phyloP scores from a whole-genome alignment of 2,888 invertebrate genomes.

The Synanthedon andrenaeformis region DNA sequence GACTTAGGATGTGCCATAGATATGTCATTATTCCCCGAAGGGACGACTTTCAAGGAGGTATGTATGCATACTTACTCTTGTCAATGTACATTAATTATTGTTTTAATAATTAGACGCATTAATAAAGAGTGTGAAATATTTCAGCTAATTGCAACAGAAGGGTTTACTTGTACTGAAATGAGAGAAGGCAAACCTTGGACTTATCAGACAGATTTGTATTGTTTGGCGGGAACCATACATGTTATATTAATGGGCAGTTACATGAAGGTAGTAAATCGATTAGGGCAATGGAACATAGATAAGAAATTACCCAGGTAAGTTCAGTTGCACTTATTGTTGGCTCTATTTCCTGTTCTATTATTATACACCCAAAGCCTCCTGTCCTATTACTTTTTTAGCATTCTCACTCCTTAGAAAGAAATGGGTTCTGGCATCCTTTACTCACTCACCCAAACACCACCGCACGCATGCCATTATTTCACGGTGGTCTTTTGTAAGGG shows the following conservation, averaged over 20 bases:
- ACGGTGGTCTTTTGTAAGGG: too few species aligned
- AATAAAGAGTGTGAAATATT: slow-evolving; percentile 11
- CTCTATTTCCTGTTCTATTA: neutral
- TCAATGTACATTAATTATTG: neutral
- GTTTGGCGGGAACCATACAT: slow-evolving; percentile 88
- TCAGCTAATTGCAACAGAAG: slow-evolving; percentile 79
- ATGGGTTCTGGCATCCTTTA: too few species aligned
- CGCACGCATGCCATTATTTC: too few species aligned
- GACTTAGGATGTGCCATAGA: slow-evolving; percentile 97
- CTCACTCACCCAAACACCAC: too few species aligned
- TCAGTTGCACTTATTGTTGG: neutral
- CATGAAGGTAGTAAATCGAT: slow-evolving; percentile 80
- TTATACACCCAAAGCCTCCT: neutral
- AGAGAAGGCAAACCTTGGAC: slow-evolving; percentile 91
- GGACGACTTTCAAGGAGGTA: slow-evolving; percentile 79
- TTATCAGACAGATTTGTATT: slow-evolving; percentile 93
- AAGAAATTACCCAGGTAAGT: slow-evolving; percentile 77
- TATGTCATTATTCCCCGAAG: slow-evolving; percentile 84
- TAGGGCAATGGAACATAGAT: slow-evolving; percentile 76
- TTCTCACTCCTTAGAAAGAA: too few species aligned
- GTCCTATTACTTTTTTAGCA: too few species aligned
- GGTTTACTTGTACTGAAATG: slow-evolving; percentile 92
- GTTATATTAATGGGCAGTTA: slow-evolving; percentile 90
- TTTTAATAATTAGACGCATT: neutral
- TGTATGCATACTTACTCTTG: slow-evolving; percentile 6